Conservation (phyloP, 2,797 vertebrate species). For the Chromobotia macracanthus region DNA sequence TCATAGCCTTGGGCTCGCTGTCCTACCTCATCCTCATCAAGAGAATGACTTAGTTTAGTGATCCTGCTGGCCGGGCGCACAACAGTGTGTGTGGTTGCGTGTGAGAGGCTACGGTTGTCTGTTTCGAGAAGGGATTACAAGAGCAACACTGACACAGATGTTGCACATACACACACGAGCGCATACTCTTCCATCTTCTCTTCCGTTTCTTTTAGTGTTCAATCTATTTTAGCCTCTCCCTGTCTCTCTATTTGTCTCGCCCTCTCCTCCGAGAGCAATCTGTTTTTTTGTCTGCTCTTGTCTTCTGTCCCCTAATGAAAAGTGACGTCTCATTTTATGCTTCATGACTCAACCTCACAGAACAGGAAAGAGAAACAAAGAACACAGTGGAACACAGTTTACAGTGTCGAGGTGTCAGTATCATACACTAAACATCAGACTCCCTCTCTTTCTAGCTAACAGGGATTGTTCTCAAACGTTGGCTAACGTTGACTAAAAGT, state of each 20-base stretch:
- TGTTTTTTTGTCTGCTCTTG: constrained; percentile 35
- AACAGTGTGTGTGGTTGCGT: constrained; percentile 28
- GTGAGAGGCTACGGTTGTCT: constrained; percentile 26
- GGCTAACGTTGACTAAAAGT: too few relatives aligned
- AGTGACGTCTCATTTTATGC: constrained; percentile 58
- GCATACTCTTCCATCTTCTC: constrained; percentile 9
- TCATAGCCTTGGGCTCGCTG: constrained; percentile 30
- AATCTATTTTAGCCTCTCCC: constrained; percentile 25
- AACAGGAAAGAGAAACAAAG: constrained; percentile 25
- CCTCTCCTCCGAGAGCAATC: constrained; percentile 40
- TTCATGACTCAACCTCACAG: constrained; percentile 57
- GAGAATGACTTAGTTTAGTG: constrained; percentile 13
- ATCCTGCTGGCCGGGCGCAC: constrained; percentile 18
- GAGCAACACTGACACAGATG: constrained; percentile 35
- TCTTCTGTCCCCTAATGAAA: constrained; percentile 55
- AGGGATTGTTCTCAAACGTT: too few relatives aligned
- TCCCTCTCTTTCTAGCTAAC: background rate
- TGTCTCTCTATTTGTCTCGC: constrained; percentile 28
- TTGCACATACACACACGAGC: background rate
- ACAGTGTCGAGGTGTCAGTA: constrained; percentile 34
- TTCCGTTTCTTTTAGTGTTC: constrained; percentile 19
- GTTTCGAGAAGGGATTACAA: constrained; percentile 17
- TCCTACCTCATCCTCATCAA: constrained; percentile 50
- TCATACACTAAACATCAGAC: constrained; percentile 3
- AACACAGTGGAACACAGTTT: constrained; percentile 26